These are phyloP conservation scores for Chrysolina oricalcia DNA, from an alignment of 2,888 invertebrate species.

Conservation along the genomic window DNA sequence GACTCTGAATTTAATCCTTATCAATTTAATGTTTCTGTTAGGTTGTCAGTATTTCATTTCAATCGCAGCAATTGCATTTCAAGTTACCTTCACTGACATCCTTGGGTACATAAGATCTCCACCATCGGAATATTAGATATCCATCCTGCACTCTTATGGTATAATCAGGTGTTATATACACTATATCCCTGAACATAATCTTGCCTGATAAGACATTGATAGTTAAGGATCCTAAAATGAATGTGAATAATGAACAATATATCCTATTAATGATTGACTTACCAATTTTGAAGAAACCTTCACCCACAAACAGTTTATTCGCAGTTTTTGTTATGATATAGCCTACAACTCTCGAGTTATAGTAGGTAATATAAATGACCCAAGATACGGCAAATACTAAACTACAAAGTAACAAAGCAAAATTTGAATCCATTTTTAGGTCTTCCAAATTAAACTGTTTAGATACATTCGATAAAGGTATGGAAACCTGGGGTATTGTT, in stretches of 20 bases:
- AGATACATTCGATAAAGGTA: conserved; percentile 58
- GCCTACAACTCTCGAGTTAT: conserved; percentile 94
- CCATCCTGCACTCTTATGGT: conserved; percentile 96
- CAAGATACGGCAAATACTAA: conserved; percentile 89
- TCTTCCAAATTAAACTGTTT: conserved; percentile 74
- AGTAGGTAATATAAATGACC: conserved; percentile 96
- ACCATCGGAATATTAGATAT: conserved; percentile 98
- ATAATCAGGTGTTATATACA: conserved; percentile 95
- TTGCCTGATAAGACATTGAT: conserved; percentile 97
- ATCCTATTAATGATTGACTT: conserved; percentile 19
- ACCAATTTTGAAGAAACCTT: conserved; percentile 93
- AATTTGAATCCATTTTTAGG: conserved; percentile 85
- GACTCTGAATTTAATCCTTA: too few relatives aligned
- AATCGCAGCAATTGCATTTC: not conserved
- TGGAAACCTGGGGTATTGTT: conserved; percentile 57
- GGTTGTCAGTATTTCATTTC: too few relatives aligned
- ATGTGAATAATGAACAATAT: conserved; percentile 8
- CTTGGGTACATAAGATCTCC: conserved; percentile 95
- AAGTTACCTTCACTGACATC: conserved; percentile 92
- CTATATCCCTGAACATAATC: conserved; percentile 97
- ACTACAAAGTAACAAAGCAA: conserved; percentile 85
- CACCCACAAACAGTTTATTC: conserved; percentile 89
- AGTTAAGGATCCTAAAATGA: conserved; percentile 88
- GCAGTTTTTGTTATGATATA: conserved; percentile 91
- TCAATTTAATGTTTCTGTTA: too few relatives aligned